Percentiles rank a stretch among this genome's conserved stretches.
Conservation (phyloP, 1,140 invertebrate genomes). For the Solen grandis region DNA sequence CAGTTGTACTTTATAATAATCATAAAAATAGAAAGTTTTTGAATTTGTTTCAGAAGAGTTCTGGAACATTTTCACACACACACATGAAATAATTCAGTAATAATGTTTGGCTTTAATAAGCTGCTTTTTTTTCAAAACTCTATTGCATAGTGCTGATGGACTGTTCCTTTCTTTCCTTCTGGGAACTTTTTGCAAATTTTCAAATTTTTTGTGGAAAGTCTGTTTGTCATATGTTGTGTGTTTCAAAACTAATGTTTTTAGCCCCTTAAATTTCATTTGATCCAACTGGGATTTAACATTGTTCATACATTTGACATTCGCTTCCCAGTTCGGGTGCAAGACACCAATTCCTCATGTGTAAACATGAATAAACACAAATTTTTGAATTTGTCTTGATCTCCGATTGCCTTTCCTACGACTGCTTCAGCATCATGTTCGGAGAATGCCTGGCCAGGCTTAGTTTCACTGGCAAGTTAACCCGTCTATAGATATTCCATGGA, state of each 20-base stretch:
- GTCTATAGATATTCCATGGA: too few relatives aligned
- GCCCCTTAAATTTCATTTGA: background rate
- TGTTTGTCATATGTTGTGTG: background rate
- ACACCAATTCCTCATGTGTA: background rate
- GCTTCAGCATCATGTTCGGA: constrained; percentile 11
- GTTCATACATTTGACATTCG: constrained; percentile 25
- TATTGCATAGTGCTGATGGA: constrained; percentile 3
- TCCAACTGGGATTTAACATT: constrained; percentile 32
- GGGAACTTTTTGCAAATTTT: too few relatives aligned
- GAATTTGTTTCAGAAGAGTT: too few relatives aligned
- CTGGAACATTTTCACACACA: constrained; percentile 5
- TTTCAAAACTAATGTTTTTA: background rate
- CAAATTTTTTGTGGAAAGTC: constrained; percentile 17
- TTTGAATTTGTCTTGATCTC: constrained; percentile 31
- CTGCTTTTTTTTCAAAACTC: constrained; percentile 1
- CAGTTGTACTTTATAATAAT: constrained; percentile 14
- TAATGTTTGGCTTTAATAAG: constrained; percentile 1
- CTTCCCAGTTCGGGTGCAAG: constrained; percentile 14
- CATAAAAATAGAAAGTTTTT: too few relatives aligned
- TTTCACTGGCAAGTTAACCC: too few relatives aligned
- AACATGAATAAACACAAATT: constrained; percentile 30
- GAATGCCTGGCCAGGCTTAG: too few relatives aligned
- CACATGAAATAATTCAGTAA: background rate
- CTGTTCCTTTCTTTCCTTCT: background rate
- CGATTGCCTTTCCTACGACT: constrained; percentile 12